Conservation (phyloP, 2,113 vertebrate genomes). For the Myiozetetes cayanensis region DNA sequence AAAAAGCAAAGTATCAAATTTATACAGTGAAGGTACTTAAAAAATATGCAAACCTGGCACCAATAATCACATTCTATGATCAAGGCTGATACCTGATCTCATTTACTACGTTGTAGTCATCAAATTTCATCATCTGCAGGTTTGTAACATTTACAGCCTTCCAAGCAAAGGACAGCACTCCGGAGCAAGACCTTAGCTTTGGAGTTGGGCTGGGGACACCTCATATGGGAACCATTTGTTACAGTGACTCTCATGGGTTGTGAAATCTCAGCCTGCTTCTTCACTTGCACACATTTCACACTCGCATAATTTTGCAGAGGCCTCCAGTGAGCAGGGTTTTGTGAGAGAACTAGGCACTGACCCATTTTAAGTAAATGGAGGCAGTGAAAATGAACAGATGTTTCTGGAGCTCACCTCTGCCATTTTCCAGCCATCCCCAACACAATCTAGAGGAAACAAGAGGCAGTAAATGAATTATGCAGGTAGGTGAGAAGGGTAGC, state of each 20-base stretch:
- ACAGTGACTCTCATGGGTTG: background rate
- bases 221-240: background rate
- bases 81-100: background rate
- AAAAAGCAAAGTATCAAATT: background rate
- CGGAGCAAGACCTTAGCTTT: background rate
- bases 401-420: background rate
- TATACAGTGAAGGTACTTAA: background rate
- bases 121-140: background rate
- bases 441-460: rapidly evolving
- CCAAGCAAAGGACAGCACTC: background rate
- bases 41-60: background rate
- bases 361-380: background rate
- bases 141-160: background rate
- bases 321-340: background rate
- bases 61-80: background rate
- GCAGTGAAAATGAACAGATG: background rate
- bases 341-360: rapidly evolving
- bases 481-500: background rate
- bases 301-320: rapidly evolving
- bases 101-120: background rate
- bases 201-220: background rate
- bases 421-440: background rate
- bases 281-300: background rate
- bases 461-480: background rate
- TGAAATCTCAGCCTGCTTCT: background rate